Evolutionary conservation across 2,888 invertebrate genomes (phyloP).

Genomic region (Phyllotreta striolata): DNA sequence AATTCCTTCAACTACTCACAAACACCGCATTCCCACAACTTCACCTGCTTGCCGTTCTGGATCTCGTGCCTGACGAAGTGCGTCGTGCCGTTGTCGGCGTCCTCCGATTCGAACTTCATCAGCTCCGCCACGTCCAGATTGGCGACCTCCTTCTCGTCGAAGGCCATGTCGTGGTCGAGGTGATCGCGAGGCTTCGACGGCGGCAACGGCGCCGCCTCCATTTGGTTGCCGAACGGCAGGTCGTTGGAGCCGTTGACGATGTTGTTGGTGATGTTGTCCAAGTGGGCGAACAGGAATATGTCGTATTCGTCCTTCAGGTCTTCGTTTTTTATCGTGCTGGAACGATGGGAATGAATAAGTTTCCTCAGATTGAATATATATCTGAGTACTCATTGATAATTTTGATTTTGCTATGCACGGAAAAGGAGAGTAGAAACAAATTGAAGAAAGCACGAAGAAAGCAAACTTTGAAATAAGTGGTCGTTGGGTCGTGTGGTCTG

Average conservation of each 20-base stretch:
- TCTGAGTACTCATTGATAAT: no score
- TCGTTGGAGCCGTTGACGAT: constrained; percentile 33
- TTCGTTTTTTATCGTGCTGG: constrained; percentile 50
- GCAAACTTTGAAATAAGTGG: no score
- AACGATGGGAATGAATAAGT: constrained; percentile 25
- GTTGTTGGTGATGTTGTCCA: constrained; percentile 44
- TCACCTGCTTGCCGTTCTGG: constrained; percentile 72
- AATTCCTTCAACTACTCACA: constrained; percentile 63
- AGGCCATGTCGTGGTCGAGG: neutral
- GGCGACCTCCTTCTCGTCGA: constrained; percentile 24
- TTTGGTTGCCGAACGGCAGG: constrained; percentile 38
- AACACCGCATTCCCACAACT: constrained; percentile 78
- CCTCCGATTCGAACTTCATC: constrained; percentile 4
- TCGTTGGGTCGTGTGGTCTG: no score
- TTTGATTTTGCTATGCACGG: no score
- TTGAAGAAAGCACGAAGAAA: no score
- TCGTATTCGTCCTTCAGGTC: constrained; percentile 51
- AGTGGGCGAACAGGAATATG: constrained; percentile 50
- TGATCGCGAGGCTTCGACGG: constrained; percentile 13
- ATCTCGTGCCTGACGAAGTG: constrained; percentile 75
- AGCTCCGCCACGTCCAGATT: constrained; percentile 17
- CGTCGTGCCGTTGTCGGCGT: constrained; percentile 49
- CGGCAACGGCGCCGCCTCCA: constrained; percentile 25
- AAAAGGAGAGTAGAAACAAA: no score
- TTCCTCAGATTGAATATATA: neutral